Base-by-base conservation (phyloP, 2,797 vertebrate genomes). In the Selene dorsalis region DNA sequence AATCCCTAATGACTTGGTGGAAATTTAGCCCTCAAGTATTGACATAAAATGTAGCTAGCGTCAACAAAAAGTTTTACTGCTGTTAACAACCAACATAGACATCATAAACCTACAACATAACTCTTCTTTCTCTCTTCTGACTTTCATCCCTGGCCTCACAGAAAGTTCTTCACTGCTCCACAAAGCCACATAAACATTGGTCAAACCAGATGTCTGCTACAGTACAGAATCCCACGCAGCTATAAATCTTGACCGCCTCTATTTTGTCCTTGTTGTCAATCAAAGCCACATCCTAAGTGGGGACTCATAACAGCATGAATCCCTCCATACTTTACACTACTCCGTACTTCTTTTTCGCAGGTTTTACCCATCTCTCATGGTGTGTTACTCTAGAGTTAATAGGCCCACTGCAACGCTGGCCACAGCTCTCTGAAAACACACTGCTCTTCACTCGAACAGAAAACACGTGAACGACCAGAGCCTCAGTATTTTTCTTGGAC, bases 401-500 rank as follows among this genome's bases (percentile, higher is more conserved):
- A 71, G 89, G 82, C 82, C 91, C 86, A 70, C 69, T 84, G 91
- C 77, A 88, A 62, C 73, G 58, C 55, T 76, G 79, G 84, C 83
- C 75, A 52, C 76, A 69, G 62, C 75, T 82, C 72, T 88, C 84
- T 79, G 66, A 89, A 88, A 91, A 80, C 68, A 73, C 61, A 55
- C 0, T 73, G 67, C 65, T 85, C 87, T 86, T 92, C 89, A 85
- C 82, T 80, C 67, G 78, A 53, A 87, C 59, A 64, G 71, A 88
- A 70, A 83, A 68, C 53, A 43, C 66, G 52, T 79, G 86, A 86
- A 82, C 47, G 26, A 65, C 56, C 79, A 79, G 78, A 85, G 80
- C 56, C 64, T 72, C 64, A 6, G 62, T 94, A 86, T 94, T 95
- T 89, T 79, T 92, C 82, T 94, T 94, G 93, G 93, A 92, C 28